Base-by-base conservation (phyloP, 2,797 vertebrate species). In the Falco cherrug region DNA sequence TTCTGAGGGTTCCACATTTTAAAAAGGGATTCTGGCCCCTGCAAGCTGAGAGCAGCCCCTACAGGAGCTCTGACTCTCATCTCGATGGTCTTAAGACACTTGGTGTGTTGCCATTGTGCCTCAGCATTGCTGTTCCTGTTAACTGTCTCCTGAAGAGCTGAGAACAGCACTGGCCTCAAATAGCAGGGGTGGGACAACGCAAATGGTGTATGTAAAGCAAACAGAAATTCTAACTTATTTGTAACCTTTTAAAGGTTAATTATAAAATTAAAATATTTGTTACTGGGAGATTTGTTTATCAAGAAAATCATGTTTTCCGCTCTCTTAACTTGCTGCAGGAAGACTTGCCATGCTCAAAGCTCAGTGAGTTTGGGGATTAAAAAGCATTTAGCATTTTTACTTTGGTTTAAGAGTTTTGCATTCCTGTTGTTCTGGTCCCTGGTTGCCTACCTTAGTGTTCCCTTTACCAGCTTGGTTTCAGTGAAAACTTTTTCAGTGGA, bases 41-140 rank as follows among this genome's bases (percentile, higher is more conserved):
- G 1, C 26, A 20, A 65, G 59, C 24, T 0, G 3, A n/a, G 26
- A 60, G 54, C 20, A 69, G 61, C 28, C n/a, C 24, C 22, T 63
- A 37, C 11, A 9, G n/a, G 50, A 63, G 48, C 1, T 1, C 37
- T 29, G 50, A 11, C 13, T 61, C 41, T 33, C 9, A 5, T 26
- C 64, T 31, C 15, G 1, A 0, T 10, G 11, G 63, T 24, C 41
- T 19, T 67, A 11, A 13, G 63, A 15, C 10, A 3, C 11, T 25
- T 0, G 4, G 3, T 29, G 10, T 18, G 63, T 65, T 71, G 45
- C 18, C 0, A 0, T 43, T 69, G 25, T 65, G 39, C 33, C 48
- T 87, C 47, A 54, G 75, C 1, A 0, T 31, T 71, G 41, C 45
- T 68, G 8, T 47, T 86, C 17, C 48, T 45, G 18, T 37, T 60